A percentile compares a stretch with the other conserved stretches of the same genome.
Evolutionary conservation across 2,797 vertebrate genomes (phyloP).

Genomic region (Paramormyrops hopkinsi): DNA sequence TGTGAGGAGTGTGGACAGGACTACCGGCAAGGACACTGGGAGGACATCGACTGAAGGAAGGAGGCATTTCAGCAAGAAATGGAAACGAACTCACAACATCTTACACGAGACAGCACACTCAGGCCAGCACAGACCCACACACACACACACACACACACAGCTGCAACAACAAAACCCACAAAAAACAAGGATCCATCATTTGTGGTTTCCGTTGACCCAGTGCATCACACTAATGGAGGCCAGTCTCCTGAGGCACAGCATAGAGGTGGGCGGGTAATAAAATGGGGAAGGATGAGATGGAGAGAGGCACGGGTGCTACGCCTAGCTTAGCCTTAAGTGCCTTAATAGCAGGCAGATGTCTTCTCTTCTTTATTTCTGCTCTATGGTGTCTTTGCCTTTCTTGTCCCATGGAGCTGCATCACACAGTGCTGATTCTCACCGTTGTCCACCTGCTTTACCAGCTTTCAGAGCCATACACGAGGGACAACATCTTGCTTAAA

Average conservation of each 20-base stretch:
- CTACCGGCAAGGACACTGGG: not conserved
- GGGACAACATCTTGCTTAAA: not conserved
- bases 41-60: slow-evolving; percentile 5
- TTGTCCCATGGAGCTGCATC: not conserved
- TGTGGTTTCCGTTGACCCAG: not conserved
- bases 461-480: not conserved
- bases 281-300: slow-evolving; percentile 21
- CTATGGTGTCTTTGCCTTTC: slow-evolving; percentile 33
- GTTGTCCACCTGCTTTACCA: not conserved
- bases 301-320: slow-evolving; percentile 41
- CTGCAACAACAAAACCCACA: slow-evolving; percentile 44
- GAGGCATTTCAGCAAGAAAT: slow-evolving; percentile 29
- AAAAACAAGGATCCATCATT: slow-evolving; percentile 29
- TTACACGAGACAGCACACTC: not conserved
- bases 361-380: slow-evolving; percentile 29
- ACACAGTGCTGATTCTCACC: not conserved
- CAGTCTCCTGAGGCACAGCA: slow-evolving; percentile 21
- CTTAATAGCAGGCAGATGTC: slow-evolving; percentile 10
- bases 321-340: slow-evolving; percentile 36
- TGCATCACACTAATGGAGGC: slow-evolving; percentile 9
- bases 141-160: slow-evolving; percentile 31
- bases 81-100: slow-evolving; percentile 18
- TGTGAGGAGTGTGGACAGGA: not conserved
- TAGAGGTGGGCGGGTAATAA: slow-evolving; percentile 6
- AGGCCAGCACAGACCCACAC: slow-evolving; percentile 7